Percentiles rank a stretch among this genome's conserved stretches.
Evolutionary conservation across 2,113 vertebrate species (phyloP).

Genomic region (Engraulis encrasicolus): DNA sequence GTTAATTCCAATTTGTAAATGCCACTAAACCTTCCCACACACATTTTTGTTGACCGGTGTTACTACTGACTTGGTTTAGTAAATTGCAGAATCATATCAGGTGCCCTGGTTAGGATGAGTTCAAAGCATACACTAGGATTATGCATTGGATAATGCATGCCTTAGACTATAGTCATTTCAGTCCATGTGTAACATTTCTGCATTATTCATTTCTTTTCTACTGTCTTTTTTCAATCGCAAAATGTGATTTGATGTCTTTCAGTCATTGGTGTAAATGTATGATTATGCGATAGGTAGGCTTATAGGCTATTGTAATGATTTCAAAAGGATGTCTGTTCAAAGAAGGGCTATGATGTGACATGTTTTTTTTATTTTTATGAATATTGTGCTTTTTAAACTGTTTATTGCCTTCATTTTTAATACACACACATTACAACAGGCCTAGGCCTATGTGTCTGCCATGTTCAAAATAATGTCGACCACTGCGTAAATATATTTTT

Average conservation of each 20-base stretch:
- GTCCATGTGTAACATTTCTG: too few relatives aligned
- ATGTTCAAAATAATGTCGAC: not conserved
- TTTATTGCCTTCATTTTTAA: too few relatives aligned
- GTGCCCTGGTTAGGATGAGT: not conserved
- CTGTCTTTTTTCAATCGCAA: not conserved
- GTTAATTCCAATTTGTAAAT: too few relatives aligned
- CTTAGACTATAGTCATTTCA: too few relatives aligned
- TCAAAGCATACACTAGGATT: too few relatives aligned
- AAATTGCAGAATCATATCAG: slow-evolving; percentile 14
- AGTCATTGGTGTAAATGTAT: not conserved
- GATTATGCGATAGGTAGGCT: too few relatives aligned
- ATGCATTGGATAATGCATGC: too few relatives aligned
- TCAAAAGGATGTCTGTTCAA: not conserved
- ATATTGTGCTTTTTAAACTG: not conserved
- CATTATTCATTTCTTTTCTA: too few relatives aligned
- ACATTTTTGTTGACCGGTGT: too few relatives aligned
- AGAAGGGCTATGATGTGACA: not conserved
- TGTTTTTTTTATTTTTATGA: not conserved
- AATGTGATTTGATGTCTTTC: not conserved
- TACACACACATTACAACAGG: not conserved
- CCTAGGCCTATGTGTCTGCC: not conserved
- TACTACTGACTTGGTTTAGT: too few relatives aligned
- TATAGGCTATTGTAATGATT: not conserved
- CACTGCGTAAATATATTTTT: not conserved
- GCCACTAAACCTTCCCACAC: too few relatives aligned